Percentiles rank a stretch among this genome's conserved stretches.
Evolutionary conservation across 1,140 invertebrate genomes (phyloP).

Genomic region (Teleopsis dalmanni): DNA sequence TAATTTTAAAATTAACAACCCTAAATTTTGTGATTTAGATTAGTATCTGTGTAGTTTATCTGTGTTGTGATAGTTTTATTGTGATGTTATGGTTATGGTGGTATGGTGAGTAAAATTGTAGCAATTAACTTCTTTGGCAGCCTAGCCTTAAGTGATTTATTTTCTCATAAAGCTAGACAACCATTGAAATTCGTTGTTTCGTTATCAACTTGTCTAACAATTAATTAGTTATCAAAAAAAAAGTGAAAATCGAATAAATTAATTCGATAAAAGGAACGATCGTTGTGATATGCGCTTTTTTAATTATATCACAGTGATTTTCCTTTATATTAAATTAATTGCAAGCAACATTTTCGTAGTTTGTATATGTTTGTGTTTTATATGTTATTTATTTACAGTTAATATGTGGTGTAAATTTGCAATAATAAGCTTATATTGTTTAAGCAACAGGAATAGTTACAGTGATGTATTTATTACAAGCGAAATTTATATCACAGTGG

Average conservation of each 20-base stretch:
- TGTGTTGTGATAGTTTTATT: not conserved
- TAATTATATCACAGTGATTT: constrained; percentile 43
- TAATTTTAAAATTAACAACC: constrained; percentile 43
- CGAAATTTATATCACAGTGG: constrained; percentile 36
- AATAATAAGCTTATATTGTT: not conserved
- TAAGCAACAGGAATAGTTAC: constrained; percentile 33
- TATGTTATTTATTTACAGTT: not conserved
- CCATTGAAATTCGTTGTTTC: constrained; percentile 12
- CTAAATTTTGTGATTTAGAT: not conserved
- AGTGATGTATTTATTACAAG: constrained; percentile 23
- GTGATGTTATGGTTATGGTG: too few relatives aligned
- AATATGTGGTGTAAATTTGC: not conserved
- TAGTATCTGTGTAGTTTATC: not conserved
- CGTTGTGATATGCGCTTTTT: constrained; percentile 40
- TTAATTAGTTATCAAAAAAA: not conserved
- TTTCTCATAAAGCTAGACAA: constrained; percentile 14
- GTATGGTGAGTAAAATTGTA: too few relatives aligned
- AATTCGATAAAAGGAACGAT: constrained; percentile 18
- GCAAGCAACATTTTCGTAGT: too few relatives aligned
- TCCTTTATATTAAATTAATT: constrained; percentile 38
- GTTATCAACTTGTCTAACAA: not conserved
- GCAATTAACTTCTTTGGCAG: constrained; percentile 10
- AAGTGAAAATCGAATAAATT: not conserved
- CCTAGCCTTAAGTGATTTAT: constrained; percentile 8
- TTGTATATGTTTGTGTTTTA: too few relatives aligned